Conservation (phyloP, 37 sponge, comb jelly and placozoan genomes). For the Axinella damicornis region DNA sequence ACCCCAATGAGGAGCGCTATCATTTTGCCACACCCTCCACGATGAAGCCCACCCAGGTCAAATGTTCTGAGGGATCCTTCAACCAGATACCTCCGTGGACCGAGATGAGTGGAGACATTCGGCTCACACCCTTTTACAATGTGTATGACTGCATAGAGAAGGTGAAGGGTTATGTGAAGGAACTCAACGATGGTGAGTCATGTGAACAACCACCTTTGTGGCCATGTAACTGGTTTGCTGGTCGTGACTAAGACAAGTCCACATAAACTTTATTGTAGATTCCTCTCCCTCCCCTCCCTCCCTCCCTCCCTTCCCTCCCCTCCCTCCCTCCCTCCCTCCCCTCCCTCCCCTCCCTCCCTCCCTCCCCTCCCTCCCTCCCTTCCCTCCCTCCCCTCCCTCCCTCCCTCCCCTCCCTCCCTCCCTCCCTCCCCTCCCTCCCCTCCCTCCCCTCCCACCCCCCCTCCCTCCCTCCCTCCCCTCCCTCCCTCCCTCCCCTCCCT, state of each 20-base stretch:
- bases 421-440: too few relatives aligned
- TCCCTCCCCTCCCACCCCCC: background rate
- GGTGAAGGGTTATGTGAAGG: constrained; percentile 40
- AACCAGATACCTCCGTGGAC: constrained; percentile 70
- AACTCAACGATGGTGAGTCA: constrained; percentile 50
- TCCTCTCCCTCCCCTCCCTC: background rate
- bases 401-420: background rate
- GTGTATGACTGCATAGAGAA: constrained; percentile 27
- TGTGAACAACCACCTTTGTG: too few relatives aligned
- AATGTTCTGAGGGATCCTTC: constrained; percentile 50
- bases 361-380: background rate
- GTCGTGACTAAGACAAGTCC: too few relatives aligned
- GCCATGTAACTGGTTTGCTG: too few relatives aligned
- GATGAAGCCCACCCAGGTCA: constrained; percentile 74
- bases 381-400: background rate
- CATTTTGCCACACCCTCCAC: constrained; percentile 65
- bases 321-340: background rate
- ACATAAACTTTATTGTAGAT: background rate
- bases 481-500: too few relatives aligned
- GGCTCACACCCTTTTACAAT: constrained; percentile 69
- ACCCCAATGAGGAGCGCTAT: constrained; percentile 47
- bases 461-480: background rate
- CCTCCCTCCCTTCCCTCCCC: background rate
- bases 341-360: background rate
- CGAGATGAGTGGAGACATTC: constrained; percentile 66